Conservation (phyloP, 2,797 vertebrate genomes). For the Kryptolebias ocellatus region DNA sequence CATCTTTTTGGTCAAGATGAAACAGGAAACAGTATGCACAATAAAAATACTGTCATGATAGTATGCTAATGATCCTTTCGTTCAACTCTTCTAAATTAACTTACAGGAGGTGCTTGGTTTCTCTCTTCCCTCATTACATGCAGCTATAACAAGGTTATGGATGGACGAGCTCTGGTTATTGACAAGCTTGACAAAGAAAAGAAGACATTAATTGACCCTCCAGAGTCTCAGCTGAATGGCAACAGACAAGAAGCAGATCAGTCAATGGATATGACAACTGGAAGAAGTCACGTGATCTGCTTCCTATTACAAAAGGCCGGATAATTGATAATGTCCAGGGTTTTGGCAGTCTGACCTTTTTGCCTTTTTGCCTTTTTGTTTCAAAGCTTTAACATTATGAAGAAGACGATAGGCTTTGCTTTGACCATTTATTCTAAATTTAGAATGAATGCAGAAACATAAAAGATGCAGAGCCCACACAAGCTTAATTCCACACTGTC, state of each 20-base stretch:
- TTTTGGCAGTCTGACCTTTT: constrained; percentile 10
- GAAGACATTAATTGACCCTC: constrained; percentile 29
- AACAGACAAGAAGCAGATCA: constrained; percentile 18
- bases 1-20: constrained; percentile 23
- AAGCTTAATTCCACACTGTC: constrained; percentile 9
- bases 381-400: constrained; percentile 8
- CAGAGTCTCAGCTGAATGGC: constrained; percentile 27
- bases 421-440: constrained; percentile 31
- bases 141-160: constrained; percentile 39
- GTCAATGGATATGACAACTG: constrained; percentile 5
- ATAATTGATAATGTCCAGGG: constrained; percentile 26
- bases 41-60: constrained; percentile 23
- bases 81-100: constrained; percentile 41
- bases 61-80: constrained; percentile 42
- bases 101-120: constrained; percentile 44
- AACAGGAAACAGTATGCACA: constrained; percentile 9
- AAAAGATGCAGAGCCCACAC: constrained; percentile 5
- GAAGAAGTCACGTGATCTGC: constrained; percentile 9
- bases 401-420: constrained; percentile 11
- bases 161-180: constrained; percentile 38
- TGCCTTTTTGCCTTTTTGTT: constrained; percentile 17
- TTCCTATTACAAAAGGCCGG: constrained; percentile 26
- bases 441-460: constrained; percentile 15
- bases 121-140: constrained; percentile 30
- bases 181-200: constrained; percentile 46